phyloP scores from a whole-genome alignment of 2,888 invertebrate genomes.

The Oligia strigilis region DNA sequence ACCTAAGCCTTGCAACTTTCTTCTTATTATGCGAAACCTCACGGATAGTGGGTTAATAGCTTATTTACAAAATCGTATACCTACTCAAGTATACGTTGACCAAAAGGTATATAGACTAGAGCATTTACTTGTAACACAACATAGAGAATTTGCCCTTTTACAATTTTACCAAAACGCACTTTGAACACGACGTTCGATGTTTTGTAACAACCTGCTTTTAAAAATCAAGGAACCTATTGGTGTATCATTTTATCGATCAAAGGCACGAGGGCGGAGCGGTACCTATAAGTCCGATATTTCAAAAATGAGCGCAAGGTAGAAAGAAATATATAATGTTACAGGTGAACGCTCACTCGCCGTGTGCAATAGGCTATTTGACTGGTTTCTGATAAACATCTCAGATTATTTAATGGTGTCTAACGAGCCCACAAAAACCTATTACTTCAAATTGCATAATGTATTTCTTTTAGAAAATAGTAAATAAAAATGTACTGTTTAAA shows the following conservation, averaged over 20 bases:
- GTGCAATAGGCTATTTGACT: too few relatives aligned
- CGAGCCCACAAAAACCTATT: too few relatives aligned
- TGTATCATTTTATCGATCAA: neutral
- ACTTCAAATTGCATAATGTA: too few relatives aligned
- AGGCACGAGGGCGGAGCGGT: neutral
- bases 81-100: neutral
- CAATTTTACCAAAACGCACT: too few relatives aligned
- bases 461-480: too few relatives aligned
- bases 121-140: neutral
- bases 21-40: neutral
- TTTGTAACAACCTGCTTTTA: neutral
- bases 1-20: neutral
- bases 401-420: too few relatives aligned
- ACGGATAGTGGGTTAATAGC: neutral
- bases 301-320: neutral
- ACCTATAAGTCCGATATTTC: neutral
- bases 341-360: neutral
- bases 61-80: conserved; percentile 5
- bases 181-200: neutral
- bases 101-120: neutral
- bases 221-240: neutral
- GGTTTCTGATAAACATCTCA: too few relatives aligned
- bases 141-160: neutral
- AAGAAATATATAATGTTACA: neutral
- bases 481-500: too few relatives aligned